phyloP scores from a whole-genome alignment of 1,140 invertebrate species.

The Microplitis demolitor region DNA sequence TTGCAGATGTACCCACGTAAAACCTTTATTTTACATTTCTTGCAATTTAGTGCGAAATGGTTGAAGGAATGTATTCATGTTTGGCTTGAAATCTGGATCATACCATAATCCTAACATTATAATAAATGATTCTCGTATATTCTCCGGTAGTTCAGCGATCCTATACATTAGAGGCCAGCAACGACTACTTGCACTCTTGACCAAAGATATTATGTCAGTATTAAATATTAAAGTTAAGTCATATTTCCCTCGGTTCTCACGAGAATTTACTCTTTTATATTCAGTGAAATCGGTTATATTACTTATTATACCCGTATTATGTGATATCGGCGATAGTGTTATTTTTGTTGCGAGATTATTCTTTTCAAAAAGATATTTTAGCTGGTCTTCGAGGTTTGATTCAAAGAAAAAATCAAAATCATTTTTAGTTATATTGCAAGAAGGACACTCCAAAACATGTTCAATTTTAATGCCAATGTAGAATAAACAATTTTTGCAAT shows the following conservation, averaged over 20 bases:
- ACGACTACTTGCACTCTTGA: conserved; percentile 25
- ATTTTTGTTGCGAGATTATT: conserved; percentile 25
- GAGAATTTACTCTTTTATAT: conserved; percentile 27
- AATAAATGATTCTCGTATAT: conserved; percentile 20
- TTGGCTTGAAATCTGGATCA: conserved; percentile 17
- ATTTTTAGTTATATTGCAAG: conserved; percentile 3
- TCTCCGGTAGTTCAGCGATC: conserved; percentile 26
- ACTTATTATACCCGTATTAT: conserved; percentile 5
- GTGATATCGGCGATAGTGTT: neutral
- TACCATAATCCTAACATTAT: conserved; percentile 24
- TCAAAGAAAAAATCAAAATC: conserved; percentile 22
- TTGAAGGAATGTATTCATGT: conserved; percentile 29
- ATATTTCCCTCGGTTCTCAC: conserved; percentile 8
- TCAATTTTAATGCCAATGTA: conserved; percentile 12
- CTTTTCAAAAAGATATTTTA: conserved; percentile 31
- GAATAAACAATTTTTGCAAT: conserved; percentile 24
- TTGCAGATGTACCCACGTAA: conserved; percentile 24
- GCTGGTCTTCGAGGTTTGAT: conserved; percentile 21
- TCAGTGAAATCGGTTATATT: conserved; percentile 28
- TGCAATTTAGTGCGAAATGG: conserved; percentile 24
- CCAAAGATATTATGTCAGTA: conserved; percentile 29
- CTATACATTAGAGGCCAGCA: conserved; percentile 29
- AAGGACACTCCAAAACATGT: neutral
- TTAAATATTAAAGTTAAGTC: conserved; percentile 31
- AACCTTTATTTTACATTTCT: conserved; percentile 9